Conservation (phyloP, 2,113 vertebrate species). For the Serranochromis macrocephalus region DNA sequence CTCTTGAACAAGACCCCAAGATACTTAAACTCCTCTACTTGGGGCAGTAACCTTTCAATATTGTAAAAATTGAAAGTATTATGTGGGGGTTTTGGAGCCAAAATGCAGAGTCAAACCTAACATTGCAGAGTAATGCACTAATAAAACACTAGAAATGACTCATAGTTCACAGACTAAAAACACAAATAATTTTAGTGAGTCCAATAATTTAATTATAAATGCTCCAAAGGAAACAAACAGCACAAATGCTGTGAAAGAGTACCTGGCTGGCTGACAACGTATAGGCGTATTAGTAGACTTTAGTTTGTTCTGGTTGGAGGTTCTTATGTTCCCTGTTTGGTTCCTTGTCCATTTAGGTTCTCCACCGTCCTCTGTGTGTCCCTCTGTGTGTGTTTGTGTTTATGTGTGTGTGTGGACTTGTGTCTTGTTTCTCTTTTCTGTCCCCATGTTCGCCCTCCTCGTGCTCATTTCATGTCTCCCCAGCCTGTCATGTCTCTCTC, state of each 20-base stretch:
- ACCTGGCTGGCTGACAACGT: not conserved
- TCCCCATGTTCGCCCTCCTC: not conserved
- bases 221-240: not conserved
- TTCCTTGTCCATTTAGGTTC: not conserved
- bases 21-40: not conserved
- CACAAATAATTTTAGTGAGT: not conserved
- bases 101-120: not conserved
- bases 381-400: not conserved
- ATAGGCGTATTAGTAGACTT: not conserved
- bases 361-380: not conserved
- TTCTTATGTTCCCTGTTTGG: not conserved
- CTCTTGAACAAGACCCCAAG: not conserved
- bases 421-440: not conserved
- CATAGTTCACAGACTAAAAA: not conserved
- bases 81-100: not conserved
- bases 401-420: not conserved
- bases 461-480: not conserved
- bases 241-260: not conserved
- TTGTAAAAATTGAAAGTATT: not conserved
- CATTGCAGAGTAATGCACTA: not conserved
- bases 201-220: not conserved
- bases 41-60: not conserved
- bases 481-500: not conserved
- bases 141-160: not conserved
- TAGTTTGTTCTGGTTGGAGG: rapidly evolving